A percentile compares a stretch with the other conserved stretches of the same genome.
Evolutionary conservation across 2,113 vertebrate species (phyloP).

Genomic region (human): GRCh38 chr6:64850001-64850500

Average conservation of each 20-base stretch:
- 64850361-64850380: neutral
- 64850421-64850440: neutral
- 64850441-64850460: neutral
- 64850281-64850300: neutral
- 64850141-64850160: neutral
- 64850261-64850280: neutral
- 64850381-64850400: neutral
- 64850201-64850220: neutral
- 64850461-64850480: neutral
- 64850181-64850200: neutral
- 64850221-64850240: neutral
- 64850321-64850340: neutral
- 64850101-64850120: neutral
- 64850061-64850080: neutral
- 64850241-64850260: neutral
- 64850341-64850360: neutral
- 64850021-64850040: neutral
- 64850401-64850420: neutral
- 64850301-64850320: neutral
- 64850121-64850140: neutral
- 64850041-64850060: neutral
- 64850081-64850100: neutral
- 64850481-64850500: neutral
- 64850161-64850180: neutral
- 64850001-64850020: neutral